Evolutionary conservation across 2,888 invertebrate genomes (phyloP).

Genomic region (Leistus spinibarbis): DNA sequence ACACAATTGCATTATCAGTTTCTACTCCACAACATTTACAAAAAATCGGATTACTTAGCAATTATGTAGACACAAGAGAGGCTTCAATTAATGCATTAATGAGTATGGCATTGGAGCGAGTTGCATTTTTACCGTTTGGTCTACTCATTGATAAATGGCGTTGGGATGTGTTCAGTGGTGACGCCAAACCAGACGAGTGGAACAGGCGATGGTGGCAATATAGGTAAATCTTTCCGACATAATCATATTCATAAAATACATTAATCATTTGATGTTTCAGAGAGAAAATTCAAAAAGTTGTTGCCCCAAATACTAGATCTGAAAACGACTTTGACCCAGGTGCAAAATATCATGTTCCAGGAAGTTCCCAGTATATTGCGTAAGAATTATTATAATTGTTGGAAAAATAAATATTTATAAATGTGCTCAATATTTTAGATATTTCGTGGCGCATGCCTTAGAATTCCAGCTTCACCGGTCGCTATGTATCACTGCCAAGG

Average conservation of each 20-base stretch:
- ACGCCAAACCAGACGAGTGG: constrained; percentile 55
- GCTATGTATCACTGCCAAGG: constrained; percentile 70
- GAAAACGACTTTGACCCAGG: constrained; percentile 59
- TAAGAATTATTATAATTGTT: constrained; percentile 46
- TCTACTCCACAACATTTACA: constrained; percentile 61
- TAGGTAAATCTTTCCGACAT: constrained; percentile 41
- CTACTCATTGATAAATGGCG: constrained; percentile 64
- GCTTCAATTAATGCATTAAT: constrained; percentile 59
- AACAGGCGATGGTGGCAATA: constrained; percentile 58
- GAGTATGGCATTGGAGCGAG: constrained; percentile 57
- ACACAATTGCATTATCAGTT: constrained; percentile 65
- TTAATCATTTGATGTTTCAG: constrained; percentile 44
- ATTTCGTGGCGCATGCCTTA: constrained; percentile 71
- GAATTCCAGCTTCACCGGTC: constrained; percentile 80
- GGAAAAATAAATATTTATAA: too few relatives aligned
- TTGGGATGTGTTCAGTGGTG: constrained; percentile 63
- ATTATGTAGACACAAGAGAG: constrained; percentile 53
- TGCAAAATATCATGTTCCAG: constrained; percentile 58
- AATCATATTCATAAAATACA: not conserved
- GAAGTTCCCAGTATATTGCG: constrained; percentile 57
- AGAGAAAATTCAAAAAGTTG: constrained; percentile 57
- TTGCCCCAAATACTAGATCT: constrained; percentile 54
- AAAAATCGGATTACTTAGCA: constrained; percentile 57
- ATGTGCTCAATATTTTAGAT: constrained; percentile 53
- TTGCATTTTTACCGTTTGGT: constrained; percentile 65